Evolutionary conservation across 1,140 invertebrate genomes (phyloP), one percentile per base, ranked within the genome.

Genomic region (Brachionus paranguensis): DNA sequence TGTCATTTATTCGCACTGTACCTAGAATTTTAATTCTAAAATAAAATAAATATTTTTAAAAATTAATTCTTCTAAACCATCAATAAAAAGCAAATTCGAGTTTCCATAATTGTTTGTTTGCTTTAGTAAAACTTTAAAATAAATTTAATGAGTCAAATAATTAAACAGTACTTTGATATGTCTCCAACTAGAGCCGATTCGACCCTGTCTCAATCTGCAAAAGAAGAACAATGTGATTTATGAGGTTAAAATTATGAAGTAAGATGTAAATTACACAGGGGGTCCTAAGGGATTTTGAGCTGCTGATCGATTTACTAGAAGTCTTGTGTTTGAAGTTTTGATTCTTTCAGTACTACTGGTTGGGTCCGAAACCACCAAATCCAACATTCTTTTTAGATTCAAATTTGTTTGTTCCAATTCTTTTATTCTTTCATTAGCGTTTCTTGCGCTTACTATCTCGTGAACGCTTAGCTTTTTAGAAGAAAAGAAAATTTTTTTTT

Each of bases 31-130:
- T 37, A 7, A 37, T 37, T 37, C 27, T 14, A 41, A 55, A 60
- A 12, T 41, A 78, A 27, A 27, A 37, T 37, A 37, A 7, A 3
- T 37, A 37, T 37, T 37, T 37, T 37, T 6, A 37, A 37, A 37
- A 37, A 37, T n/a, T 7, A n/a, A 24, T 70, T 70, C 6, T 70
- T 70, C n/a, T 37, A 33, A 70, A 81, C 78, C 78, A 60, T 81
- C 78, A 47, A 81, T 81, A 11, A 81, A 81, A 47, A 81, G 78
- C 53, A 81, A 68, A 65, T 81, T 81, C 3, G 78, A 60, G 41
- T 81, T 81, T 27, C 53, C 53, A 17, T 81, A 81, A 45, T 68
- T 81, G 20, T 81, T 81, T 60, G 78, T 81, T 81, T 81, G 78
- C 78, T 79, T 45, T 74, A 7, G 3, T 17, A 2, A 74, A 74